A percentile compares a stretch with the other conserved stretches of the same genome.
Evolutionary conservation across 2,888 invertebrate genomes (phyloP).

Genomic region (Nomada ruficornis): DNA sequence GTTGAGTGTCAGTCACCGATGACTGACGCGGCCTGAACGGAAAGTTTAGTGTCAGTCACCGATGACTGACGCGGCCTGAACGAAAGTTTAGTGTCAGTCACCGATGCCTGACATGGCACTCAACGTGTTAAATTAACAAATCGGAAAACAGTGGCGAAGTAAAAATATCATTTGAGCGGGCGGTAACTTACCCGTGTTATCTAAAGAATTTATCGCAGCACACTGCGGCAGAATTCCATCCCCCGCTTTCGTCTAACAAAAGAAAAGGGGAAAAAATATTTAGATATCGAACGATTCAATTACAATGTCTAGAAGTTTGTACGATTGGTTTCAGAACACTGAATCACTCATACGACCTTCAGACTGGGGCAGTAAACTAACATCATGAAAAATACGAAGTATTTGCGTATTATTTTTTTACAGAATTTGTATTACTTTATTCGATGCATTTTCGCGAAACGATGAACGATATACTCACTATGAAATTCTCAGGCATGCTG

Average conservation of each 20-base stretch:
- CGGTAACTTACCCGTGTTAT: constrained; percentile 17
- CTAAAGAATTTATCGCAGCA: neutral
- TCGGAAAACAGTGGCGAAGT: neutral
- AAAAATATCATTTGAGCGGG: neutral
- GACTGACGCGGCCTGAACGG: no score
- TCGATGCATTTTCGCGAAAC: no score
- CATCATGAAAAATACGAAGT: constrained; percentile 68
- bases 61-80: no score
- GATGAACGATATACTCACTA: constrained; percentile 55
- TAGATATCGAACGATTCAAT: neutral
- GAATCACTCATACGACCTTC: constrained; percentile 78
- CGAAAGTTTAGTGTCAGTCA: no score
- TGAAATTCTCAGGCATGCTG: constrained; percentile 32
- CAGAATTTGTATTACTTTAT: neutral
- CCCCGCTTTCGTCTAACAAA: neutral
- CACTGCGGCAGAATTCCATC: neutral
- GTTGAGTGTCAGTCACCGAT: no score
- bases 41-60: no score
- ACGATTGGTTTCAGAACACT: constrained; percentile 58
- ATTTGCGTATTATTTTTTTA: neutral
- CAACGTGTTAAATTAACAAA: neutral
- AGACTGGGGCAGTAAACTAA: constrained; percentile 80
- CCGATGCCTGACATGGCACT: no score
- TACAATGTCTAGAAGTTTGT: neutral
- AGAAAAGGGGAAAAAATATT: neutral